Evolutionary conservation across 1,140 invertebrate species (phyloP).

Genomic region (Bombus ignitus): DNA sequence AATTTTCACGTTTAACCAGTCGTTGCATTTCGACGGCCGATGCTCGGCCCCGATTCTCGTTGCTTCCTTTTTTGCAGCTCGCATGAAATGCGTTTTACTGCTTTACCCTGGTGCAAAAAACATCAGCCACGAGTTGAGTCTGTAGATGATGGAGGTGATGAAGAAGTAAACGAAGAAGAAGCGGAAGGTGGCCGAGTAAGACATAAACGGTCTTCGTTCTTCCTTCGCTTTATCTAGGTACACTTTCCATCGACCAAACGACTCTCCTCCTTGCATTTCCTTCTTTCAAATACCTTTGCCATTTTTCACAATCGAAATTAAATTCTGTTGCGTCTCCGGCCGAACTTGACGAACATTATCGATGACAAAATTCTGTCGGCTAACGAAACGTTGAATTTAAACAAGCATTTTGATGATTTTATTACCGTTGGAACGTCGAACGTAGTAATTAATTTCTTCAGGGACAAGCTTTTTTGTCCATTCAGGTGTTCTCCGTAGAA

Average conservation of each 20-base stretch:
- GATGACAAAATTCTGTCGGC: no score
- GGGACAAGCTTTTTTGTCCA: no score
- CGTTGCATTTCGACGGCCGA: slow-evolving; percentile 50
- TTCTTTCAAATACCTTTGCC: no score
- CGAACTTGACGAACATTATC: no score
- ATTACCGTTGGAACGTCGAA: accelerated
- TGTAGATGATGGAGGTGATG: slow-evolving; percentile 65
- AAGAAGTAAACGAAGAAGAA: slow-evolving; percentile 66
- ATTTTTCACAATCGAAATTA: no score
- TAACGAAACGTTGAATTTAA: no score
- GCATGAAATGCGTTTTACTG: slow-evolving; percentile 68
- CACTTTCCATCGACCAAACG: slow-evolving; percentile 2
- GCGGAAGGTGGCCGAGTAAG: slow-evolving; percentile 58
- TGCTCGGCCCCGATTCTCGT: slow-evolving; percentile 26
- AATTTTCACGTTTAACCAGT: slow-evolving; percentile 61
- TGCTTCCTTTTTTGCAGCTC: slow-evolving; percentile 54
- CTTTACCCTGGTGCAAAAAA: slow-evolving; percentile 56
- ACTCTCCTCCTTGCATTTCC: background rate
- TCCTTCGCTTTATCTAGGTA: slow-evolving; percentile 37
- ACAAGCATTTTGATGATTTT: no score
- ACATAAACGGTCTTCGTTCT: slow-evolving; percentile 59
- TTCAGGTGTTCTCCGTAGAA: no score
- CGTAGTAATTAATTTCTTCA: no score
- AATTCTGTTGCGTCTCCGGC: no score
- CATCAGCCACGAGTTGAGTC: slow-evolving; percentile 44